Base-by-base conservation (phyloP, 2,113 vertebrate genomes). In the Pycnonotus jocosus region DNA sequence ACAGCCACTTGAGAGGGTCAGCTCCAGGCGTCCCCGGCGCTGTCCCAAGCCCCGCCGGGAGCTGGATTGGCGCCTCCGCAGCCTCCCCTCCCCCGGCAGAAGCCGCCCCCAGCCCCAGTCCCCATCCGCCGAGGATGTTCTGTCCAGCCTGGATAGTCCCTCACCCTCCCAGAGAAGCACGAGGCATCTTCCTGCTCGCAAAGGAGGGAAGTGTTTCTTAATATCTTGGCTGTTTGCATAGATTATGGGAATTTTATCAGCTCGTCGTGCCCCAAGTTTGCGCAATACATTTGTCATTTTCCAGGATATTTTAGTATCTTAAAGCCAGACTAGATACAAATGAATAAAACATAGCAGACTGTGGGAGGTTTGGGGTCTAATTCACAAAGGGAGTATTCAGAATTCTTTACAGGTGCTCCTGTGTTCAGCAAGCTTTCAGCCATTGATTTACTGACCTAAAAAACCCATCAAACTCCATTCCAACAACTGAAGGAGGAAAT, bases 381-480 rank as follows among this genome's bases (percentile, higher is more conserved):
- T 77, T 82, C 95, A 95, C 95, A 94, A 86, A 90, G 97, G 97
- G 95, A 95, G 83, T 73, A 82, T 91, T 97, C 91, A 84, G 88
- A 92, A 93, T 93, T 94, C 91, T 93, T 96, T 96, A 97, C 97
- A 98, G 97, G 97, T 98, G 97, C 96, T 96, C 72, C 94, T 93
- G 94, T 95, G 95, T 97, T 97, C 95, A 96, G 95, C 96, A 94
- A 89, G 94, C 88, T 96, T 94, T 94, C 96, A 96, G 92, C 93
- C 96, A 96, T 90, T 97, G 97, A 97, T 97, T 97, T 97, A 97
- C 96, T 97, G 97, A 97, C 96, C 97, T 96, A 96, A 96, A 98
- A 97, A 97, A 96, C 2, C 91, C 94, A 97, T 96, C 96, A 96
- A 96, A 96, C 94, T 94, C 91, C 90, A 91, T 84, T 94, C 91